Base-by-base conservation (phyloP, 2,797 vertebrate species). In the Sorex maritimensis region DNA sequence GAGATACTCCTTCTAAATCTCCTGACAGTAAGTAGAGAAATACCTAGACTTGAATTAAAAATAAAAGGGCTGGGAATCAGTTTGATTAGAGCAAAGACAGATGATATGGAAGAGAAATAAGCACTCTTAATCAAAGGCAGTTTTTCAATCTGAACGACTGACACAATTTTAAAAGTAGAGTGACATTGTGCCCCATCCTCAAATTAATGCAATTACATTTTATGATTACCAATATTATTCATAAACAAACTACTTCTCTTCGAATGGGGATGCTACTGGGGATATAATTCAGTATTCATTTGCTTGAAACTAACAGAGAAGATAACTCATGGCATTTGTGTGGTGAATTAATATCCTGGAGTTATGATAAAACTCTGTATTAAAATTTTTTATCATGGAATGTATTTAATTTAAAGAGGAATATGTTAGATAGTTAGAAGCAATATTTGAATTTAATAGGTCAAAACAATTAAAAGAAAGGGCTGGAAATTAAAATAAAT, bases 41-140 rank as follows among this genome's bases (percentile, higher is more conserved):
- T 83, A 4, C n/a, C 65, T 88, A 91, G 52, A 13, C 12, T 65
- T 93, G 69, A 95, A 94, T 97, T 55, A 92, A 75, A 95, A 58
- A 6, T 88, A 92, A 55, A 83, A 95, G 63, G 24, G 68, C 55
- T 4, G 75, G 49, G 4, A 24, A 83, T 94, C 74, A 41, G 44
- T 84, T 95, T 86, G 69, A 95, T 78, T 85, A 97, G 61, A 96
- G 74, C 6, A 91, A 94, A 44, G 34, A 13, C 26, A 96, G 52
- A 58, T 93, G 72, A 81, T 80, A 72, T 3, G 13, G 68, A 72
- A 90, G 1, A 79, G 61, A 94, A 95, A 75, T 84, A n/a, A 10
- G 55, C 91, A 80, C 49, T 84, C 38, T 46, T 78, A 80, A 46
- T 74, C 79, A 75, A 74, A 95, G 78, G 61, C 12, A 28, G 5